Evolutionary conservation across 2,888 invertebrate genomes (phyloP).

Genomic region (Lithodes maja): DNA sequence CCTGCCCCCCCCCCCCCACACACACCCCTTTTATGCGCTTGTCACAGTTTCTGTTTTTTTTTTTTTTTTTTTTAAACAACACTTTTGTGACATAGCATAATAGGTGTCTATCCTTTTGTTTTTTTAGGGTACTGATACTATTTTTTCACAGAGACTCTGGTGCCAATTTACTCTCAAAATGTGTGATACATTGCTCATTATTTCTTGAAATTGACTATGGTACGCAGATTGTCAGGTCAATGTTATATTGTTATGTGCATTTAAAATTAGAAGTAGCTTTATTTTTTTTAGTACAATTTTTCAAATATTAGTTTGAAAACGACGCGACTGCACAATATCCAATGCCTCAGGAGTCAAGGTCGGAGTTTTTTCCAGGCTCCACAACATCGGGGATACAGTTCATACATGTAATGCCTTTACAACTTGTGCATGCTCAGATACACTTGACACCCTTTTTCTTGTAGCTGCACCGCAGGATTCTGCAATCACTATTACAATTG

Average conservation of each 20-base stretch:
- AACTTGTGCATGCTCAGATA: slow-evolving; percentile 33
- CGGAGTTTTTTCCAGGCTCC: slow-evolving; percentile 7
- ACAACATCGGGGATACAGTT: slow-evolving; percentile 42
- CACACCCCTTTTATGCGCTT: background rate
- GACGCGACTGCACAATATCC: background rate
- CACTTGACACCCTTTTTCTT: slow-evolving; percentile 36
- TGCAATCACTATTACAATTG: slow-evolving; percentile 46
- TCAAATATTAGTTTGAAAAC: background rate
- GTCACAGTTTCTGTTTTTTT: background rate
- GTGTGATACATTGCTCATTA: no score
- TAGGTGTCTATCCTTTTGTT: background rate
- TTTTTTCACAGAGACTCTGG: background rate
- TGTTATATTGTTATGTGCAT: slow-evolving; percentile 16
- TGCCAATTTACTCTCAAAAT: background rate
- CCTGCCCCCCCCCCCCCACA: background rate
- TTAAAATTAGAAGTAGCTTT: background rate
- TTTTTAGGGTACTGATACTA: background rate
- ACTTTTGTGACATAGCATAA: background rate
- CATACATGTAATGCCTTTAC: slow-evolving; percentile 53
- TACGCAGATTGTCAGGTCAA: no score
- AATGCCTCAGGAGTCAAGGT: slow-evolving; percentile 14
- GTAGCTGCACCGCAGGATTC: slow-evolving; percentile 38
- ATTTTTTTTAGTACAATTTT: background rate
- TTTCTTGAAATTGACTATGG: no score
- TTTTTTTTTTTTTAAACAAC: background rate